Conservation (phyloP, 2,797 vertebrate genomes). For the Tiaroga cobitis region DNA sequence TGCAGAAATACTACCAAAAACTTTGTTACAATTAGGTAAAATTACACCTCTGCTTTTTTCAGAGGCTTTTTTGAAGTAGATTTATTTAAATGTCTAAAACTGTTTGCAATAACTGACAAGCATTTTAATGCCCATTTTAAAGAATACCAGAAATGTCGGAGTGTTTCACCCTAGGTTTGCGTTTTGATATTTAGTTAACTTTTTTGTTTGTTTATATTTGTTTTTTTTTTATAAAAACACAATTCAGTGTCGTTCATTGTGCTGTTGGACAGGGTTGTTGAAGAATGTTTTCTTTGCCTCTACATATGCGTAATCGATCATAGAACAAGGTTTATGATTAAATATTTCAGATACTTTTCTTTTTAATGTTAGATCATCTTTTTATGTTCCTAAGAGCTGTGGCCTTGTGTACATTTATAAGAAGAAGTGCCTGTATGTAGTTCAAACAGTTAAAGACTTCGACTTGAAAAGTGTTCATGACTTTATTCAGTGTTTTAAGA, state of each 20-base stretch:
- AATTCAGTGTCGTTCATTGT: no score
- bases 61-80: not conserved
- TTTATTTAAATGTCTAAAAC: not conserved
- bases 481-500: slow-evolving; percentile 3
- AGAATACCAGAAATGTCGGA: not conserved
- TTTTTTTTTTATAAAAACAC: not conserved
- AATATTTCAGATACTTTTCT: not conserved
- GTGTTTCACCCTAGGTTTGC: not conserved
- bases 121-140: not conserved
- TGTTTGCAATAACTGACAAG: not conserved
- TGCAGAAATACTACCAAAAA: not conserved
- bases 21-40: not conserved
- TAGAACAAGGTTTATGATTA: not conserved
- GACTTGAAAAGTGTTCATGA: not conserved
- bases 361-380: not conserved
- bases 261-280: not conserved
- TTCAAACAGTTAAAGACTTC: not conserved
- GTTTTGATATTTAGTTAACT: not conserved
- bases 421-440: not conserved
- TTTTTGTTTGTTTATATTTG: not conserved
- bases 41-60: not conserved
- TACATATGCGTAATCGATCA: not conserved
- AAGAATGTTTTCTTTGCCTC: not conserved
- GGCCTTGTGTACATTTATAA: not conserved
- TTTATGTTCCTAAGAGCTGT: not conserved